Base-by-base conservation (phyloP, 2,113 vertebrate genomes). In the Orcinus orca region DNA sequence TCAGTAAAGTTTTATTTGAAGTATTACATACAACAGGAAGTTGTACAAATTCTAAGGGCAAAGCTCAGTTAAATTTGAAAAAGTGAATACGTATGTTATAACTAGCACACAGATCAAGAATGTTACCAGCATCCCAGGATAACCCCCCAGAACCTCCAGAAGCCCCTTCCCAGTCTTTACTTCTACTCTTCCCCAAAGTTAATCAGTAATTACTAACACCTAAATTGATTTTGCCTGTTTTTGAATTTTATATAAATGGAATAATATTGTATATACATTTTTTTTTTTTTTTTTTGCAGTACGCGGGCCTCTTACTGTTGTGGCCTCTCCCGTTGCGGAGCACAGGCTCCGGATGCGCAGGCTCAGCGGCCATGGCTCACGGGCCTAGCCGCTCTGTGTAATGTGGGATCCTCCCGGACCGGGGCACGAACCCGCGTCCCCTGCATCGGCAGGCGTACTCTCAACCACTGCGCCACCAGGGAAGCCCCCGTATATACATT, bases 211-310 rank as follows among this genome's bases (percentile, higher is more conserved):
- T 44, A 67, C 8, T 62, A 65, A 90, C 2, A 67, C 14, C 14
- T 65, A 87, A 47, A 44, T 79, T 71, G 25, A 55, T 85, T 82
- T 91, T 74, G 10, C 41, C 41, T 53, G 18, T 23, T 65, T 94
- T 76, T 70, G 55, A 93, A 55, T 83, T 84, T 90, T 88, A 58
- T 47, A 26, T 95, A 84, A 88, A 38, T 58, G 8, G 31, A 65
- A 38, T 84, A 70, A 41, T 67, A 31, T 41, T 67, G 0, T 55
- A 12, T 84, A 47, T 88, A 53, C 17, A 65, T 63, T 92, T 67
- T 92, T 88, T 47, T 47, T 41, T 38, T 38, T 41, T 41, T 41
- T 47, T 47, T 47, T 47, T 10, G 44, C 44, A 44, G 8, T 44
- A 44, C 44, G 8, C 8, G 44, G 44, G 44, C 44, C 44, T 44